A percentile compares a stretch with the other conserved stretches of the same genome.
Evolutionary conservation across 2,113 vertebrate genomes (phyloP).

Genomic region (Chloroceryle aenea): DNA sequence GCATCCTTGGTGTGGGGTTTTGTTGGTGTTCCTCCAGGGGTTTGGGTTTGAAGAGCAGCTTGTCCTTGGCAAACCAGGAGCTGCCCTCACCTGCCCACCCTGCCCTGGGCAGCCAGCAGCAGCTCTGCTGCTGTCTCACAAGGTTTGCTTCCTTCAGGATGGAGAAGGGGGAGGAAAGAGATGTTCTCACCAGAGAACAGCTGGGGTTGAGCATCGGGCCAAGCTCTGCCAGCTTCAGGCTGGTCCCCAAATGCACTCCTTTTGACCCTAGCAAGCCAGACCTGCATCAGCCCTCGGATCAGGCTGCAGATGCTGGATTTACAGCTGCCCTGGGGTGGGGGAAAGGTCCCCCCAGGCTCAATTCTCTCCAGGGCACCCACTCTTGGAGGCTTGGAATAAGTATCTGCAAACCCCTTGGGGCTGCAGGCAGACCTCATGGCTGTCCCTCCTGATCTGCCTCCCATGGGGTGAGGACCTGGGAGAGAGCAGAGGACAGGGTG

Average conservation of each 20-base stretch:
- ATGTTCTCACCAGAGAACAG: background rate
- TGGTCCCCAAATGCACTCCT: rapidly evolving
- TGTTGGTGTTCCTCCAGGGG: rapidly evolving
- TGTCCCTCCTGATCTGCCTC: background rate
- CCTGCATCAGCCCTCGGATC: rapidly evolving
- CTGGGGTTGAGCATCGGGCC: background rate
- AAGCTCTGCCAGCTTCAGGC: rapidly evolving
- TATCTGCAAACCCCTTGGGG: background rate
- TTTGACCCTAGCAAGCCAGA: background rate
- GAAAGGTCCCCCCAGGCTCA: background rate
- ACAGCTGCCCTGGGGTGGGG: rapidly evolving
- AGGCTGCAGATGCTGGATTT: background rate
- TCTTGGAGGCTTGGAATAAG: background rate
- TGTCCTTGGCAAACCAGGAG: background rate
- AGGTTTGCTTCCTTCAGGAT: background rate
- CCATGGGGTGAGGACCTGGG: background rate
- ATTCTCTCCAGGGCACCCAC: background rate
- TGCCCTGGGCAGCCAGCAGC: rapidly evolving
- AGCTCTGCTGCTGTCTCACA: background rate
- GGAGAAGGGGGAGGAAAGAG: background rate
- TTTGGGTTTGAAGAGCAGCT: background rate
- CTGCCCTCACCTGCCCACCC: rapidly evolving
- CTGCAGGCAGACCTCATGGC: rapidly evolving
- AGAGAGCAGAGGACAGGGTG: rapidly evolving
- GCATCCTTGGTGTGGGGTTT: background rate